Percentiles rank a stretch among this genome's conserved stretches.
Evolutionary conservation across 2,888 invertebrate genomes (phyloP).

Genomic region (Acanthosepion lycidas): DNA sequence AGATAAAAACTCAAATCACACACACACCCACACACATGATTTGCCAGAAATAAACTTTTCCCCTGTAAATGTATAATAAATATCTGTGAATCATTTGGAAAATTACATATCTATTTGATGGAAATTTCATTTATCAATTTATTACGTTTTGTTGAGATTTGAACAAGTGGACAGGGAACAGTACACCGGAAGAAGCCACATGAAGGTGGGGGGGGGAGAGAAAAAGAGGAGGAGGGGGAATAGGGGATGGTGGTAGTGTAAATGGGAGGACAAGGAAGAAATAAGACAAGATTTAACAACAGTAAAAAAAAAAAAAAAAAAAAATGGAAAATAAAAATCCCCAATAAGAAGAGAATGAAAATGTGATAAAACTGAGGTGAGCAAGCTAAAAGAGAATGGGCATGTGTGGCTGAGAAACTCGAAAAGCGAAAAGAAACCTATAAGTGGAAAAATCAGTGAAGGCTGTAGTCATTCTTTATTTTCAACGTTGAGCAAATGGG

Average conservation of each 20-base stretch:
- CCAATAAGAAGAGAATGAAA: background rate
- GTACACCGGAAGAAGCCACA: background rate
- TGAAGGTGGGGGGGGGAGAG: background rate
- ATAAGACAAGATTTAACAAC: too few species aligned
- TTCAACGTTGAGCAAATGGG: background rate
- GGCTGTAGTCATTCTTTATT: constrained; percentile 43
- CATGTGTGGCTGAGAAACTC: too few species aligned
- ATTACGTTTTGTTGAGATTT: background rate
- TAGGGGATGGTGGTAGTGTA: too few species aligned
- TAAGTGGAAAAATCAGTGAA: constrained; percentile 44
- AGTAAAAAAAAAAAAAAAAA: background rate
- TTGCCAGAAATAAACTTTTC: background rate
- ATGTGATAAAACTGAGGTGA: background rate
- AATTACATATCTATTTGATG: constrained; percentile 42
- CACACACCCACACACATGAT: background rate
- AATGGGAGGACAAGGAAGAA: background rate
- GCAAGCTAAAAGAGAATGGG: background rate
- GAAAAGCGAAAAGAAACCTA: background rate
- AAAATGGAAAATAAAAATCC: background rate
- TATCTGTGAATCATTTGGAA: constrained; percentile 45
- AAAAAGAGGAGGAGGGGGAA: background rate
- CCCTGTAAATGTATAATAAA: background rate
- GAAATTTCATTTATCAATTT: constrained; percentile 39
- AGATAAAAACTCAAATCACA: background rate
- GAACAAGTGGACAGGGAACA: background rate